These are phyloP conservation scores for Buceros bicornis DNA, from an alignment of 2,797 vertebrate genomes.

Conservation along the genomic window DNA sequence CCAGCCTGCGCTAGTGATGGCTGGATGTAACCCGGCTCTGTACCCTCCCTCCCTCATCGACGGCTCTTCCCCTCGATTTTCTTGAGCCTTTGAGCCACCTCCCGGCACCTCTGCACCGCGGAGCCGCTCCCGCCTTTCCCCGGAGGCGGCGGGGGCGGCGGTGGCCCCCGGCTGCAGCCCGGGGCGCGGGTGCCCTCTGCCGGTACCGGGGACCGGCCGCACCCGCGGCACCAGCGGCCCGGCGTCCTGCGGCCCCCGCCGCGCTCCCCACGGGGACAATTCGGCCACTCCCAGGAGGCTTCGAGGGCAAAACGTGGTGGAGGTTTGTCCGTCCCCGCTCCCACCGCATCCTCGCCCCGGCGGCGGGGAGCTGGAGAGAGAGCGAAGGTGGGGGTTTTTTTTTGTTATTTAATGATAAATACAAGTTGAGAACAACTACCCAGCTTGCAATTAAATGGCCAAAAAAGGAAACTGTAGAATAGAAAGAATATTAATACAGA, in stretches of 20 bases:
- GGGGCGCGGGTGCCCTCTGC: not conserved
- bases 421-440: not conserved
- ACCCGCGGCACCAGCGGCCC: not conserved
- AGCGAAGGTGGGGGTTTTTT: not conserved
- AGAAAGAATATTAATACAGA: too few relatives aligned
- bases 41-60: not conserved
- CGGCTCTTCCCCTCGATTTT: not conserved
- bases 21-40: accelerated
- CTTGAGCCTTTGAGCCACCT: not conserved
- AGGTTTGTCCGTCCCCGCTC: not conserved
- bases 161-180: not conserved
- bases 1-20: accelerated
- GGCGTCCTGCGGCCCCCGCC: too few relatives aligned
- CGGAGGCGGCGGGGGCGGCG: not conserved
- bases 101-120: not conserved
- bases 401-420: accelerated
- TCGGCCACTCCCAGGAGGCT: too few relatives aligned
- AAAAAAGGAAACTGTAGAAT: too few relatives aligned
- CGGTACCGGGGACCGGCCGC: not conserved
- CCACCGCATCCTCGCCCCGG: not conserved
- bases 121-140: not conserved
- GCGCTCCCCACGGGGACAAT: not conserved
- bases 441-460: not conserved
- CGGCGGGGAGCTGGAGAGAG: not conserved
- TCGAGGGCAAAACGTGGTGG: not conserved